These are phyloP conservation scores for Drosophila pandora DNA, from an alignment of 1,140 invertebrate species.

Conservation along the genomic window DNA sequence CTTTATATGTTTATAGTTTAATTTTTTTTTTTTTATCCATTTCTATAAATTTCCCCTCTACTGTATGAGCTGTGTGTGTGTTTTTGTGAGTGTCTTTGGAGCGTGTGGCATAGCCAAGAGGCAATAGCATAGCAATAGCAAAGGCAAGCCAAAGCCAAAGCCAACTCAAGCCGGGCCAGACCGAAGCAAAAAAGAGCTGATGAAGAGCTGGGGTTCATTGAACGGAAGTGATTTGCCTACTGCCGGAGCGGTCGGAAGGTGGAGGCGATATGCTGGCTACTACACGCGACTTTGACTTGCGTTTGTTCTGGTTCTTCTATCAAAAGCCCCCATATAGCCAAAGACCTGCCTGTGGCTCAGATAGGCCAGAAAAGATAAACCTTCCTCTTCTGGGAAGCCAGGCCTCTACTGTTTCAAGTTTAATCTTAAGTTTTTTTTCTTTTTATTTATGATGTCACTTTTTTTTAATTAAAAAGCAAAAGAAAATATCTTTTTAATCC, in stretches of 20 bases:
- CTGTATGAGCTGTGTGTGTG: constrained; percentile 29
- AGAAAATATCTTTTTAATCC: constrained; percentile 2
- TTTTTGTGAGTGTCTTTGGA: constrained; percentile 9
- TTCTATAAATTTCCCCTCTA: constrained; percentile 12
- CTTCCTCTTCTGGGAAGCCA: constrained; percentile 31
- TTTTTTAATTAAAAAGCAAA: background rate
- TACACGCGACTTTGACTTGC: constrained; percentile 60
- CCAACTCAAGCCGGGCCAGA: background rate
- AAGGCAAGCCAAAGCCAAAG: constrained; percentile 38
- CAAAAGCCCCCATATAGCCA: constrained; percentile 20
- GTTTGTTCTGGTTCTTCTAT: constrained; percentile 30
- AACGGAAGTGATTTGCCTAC: constrained; percentile 82
- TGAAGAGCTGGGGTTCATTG: constrained; percentile 74
- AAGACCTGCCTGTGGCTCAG: constrained; percentile 30
- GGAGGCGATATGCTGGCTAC: constrained; percentile 1
- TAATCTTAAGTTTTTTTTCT: too few relatives aligned
- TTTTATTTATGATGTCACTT: background rate
- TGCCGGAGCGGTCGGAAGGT: constrained; percentile 18
- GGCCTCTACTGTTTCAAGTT: constrained; percentile 4
- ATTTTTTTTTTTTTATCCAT: background rate
- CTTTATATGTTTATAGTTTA: background rate
- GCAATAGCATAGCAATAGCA: constrained; percentile 38
- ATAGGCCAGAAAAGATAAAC: constrained; percentile 41
- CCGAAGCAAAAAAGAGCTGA: constrained; percentile 41
- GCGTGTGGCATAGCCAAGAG: constrained; percentile 55